These are phyloP conservation scores for Triplophysa yarkandensis DNA, from an alignment of 2,797 vertebrate species.

Conservation along the genomic window DNA sequence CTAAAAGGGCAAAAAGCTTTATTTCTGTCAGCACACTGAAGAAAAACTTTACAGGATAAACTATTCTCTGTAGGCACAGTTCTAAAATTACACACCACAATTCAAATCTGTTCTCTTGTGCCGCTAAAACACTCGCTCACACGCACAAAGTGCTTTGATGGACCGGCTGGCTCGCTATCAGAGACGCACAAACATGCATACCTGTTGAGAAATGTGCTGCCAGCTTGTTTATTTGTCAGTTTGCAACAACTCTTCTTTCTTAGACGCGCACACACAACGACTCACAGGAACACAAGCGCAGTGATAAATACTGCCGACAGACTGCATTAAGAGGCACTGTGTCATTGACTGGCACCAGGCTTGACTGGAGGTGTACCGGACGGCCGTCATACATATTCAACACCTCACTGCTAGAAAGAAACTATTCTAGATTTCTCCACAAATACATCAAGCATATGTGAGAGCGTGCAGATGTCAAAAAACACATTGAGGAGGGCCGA, in stretches of 20 bases:
- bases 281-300: slow-evolving; percentile 9
- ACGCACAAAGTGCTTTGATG: slow-evolving; percentile 11
- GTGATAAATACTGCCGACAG: slow-evolving; percentile 36
- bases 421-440: slow-evolving; percentile 27
- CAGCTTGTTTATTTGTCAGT: slow-evolving; percentile 40
- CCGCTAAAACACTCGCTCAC: slow-evolving; percentile 19
- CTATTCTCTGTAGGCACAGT: slow-evolving; percentile 12
- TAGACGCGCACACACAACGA: slow-evolving; percentile 4
- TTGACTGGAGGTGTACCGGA: slow-evolving; percentile 27
- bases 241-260: slow-evolving; percentile 25
- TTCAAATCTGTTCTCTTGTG: slow-evolving; percentile 13
- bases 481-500: background rate
- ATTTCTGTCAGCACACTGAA: background rate
- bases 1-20: background rate
- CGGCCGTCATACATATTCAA: slow-evolving; percentile 45
- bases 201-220: slow-evolving; percentile 36
- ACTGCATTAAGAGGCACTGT: slow-evolving; percentile 28
- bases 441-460: slow-evolving; percentile 12
- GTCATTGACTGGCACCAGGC: slow-evolving; percentile 14
- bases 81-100: slow-evolving; percentile 27
- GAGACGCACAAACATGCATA: slow-evolving; percentile 31
- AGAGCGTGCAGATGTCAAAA: background rate
- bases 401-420: slow-evolving; percentile 20
- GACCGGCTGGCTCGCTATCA: slow-evolving; percentile 31
- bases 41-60: background rate